Percentiles rank a stretch among this genome's conserved stretches.
phyloP scores from a whole-genome alignment of 2,797 vertebrate genomes.

The Fistularia tabacaria region DNA sequence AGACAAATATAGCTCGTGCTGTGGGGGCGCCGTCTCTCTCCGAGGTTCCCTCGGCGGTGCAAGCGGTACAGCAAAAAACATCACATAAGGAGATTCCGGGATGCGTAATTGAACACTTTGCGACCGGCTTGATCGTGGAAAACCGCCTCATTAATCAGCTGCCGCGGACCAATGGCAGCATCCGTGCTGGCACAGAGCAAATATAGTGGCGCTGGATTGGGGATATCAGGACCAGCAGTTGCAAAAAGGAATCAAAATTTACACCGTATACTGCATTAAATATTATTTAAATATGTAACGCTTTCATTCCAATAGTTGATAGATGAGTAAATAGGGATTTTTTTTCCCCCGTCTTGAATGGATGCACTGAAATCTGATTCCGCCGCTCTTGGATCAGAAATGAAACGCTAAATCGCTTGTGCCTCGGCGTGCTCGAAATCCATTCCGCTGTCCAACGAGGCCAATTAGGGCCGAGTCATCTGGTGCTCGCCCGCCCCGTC shows the following conservation, averaged over 20 bases:
- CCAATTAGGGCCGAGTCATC: constrained; percentile 64
- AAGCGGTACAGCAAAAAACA: constrained; percentile 57
- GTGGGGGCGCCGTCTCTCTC: constrained; percentile 12
- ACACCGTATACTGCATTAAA: no score
- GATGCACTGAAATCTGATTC: constrained; percentile 26
- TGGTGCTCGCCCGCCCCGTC: constrained; percentile 39
- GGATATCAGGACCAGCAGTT: constrained; percentile 12
- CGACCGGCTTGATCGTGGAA: constrained; percentile 67
- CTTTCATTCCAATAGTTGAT: not conserved
- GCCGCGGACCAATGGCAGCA: constrained; percentile 59
- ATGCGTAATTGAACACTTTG: constrained; percentile 76
- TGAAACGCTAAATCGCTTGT: constrained; percentile 22
- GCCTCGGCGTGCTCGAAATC: constrained; percentile 27
- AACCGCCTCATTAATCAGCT: constrained; percentile 73
- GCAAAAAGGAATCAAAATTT: constrained; percentile 8
- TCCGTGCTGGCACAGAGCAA: constrained; percentile 47
- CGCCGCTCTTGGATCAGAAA: constrained; percentile 26
- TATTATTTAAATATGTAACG: no score
- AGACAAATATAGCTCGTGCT: constrained; percentile 42
- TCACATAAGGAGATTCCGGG: constrained; percentile 67
- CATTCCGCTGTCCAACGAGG: constrained; percentile 37
- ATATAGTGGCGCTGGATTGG: constrained; percentile 37
- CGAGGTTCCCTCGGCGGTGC: constrained; percentile 27
- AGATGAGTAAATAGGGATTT: constrained; percentile 6
- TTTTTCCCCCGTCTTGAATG: not conserved